Percentiles rank a stretch among this genome's conserved stretches.
Conservation (phyloP, 2,888 invertebrate species). For the Nemotelus pantherinus region DNA sequence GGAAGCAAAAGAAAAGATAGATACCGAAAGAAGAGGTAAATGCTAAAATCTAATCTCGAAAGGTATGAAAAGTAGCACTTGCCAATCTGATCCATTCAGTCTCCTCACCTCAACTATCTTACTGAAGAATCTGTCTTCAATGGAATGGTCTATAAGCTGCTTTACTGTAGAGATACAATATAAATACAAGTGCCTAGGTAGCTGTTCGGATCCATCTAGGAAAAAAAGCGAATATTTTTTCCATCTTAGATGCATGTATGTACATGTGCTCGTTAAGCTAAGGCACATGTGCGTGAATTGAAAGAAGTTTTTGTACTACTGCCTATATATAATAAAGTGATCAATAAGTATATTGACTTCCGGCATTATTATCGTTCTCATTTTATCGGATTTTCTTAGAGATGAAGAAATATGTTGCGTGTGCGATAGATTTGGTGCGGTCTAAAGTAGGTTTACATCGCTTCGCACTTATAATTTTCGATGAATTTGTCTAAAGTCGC, state of each 20-base stretch:
- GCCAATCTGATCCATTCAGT: not conserved
- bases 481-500: not conserved
- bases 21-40: not conserved
- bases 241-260: not conserved
- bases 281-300: not conserved
- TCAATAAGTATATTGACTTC: slow-evolving; percentile 39
- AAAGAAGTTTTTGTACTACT: not conserved
- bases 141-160: not conserved
- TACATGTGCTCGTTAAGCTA: not conserved
- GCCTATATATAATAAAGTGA: slow-evolving; percentile 11
- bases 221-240: too few species aligned
- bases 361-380: slow-evolving; percentile 32
- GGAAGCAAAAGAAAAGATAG: not conserved
- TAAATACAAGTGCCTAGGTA: too few species aligned
- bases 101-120: not conserved
- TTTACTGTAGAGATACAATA: not conserved
- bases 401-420: not conserved
- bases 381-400: slow-evolving; percentile 27
- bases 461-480: not conserved
- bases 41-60: slow-evolving; percentile 1
- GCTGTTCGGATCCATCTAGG: too few species aligned
- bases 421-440: not conserved
- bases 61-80: slow-evolving; percentile 4
- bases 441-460: not conserved
- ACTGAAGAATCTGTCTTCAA: too few species aligned